These are phyloP conservation scores for Neocrepidodera transversa DNA, from an alignment of 2,888 invertebrate species.

Conservation along the genomic window DNA sequence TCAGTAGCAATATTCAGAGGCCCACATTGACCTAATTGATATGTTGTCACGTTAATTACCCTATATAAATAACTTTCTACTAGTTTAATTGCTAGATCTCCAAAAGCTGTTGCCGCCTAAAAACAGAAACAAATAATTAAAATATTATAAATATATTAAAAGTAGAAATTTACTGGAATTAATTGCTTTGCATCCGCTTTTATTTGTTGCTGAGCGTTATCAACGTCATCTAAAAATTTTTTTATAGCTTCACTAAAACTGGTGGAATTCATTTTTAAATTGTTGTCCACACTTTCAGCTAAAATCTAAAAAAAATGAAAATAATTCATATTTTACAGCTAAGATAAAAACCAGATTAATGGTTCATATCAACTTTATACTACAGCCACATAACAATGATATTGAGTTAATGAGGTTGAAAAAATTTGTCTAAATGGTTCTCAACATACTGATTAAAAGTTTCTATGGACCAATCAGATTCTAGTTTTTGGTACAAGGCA, in stretches of 20 bases:
- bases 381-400: too few relatives aligned
- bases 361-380: too few relatives aligned
- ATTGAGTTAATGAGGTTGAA: too few relatives aligned
- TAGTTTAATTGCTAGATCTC: conserved; percentile 68
- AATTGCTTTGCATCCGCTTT: conserved; percentile 59
- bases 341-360: too few relatives aligned
- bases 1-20: conserved; percentile 83
- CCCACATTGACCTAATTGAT: conserved; percentile 77
- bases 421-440: too few relatives aligned
- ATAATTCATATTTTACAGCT: too few relatives aligned
- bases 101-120: conserved; percentile 73
- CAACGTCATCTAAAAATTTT: conserved; percentile 70
- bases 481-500: too few relatives aligned
- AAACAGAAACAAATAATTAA: conserved; percentile 35
- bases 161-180: conserved; percentile 49
- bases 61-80: conserved; percentile 73
- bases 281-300: conserved; percentile 51
- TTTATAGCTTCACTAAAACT: conserved; percentile 75
- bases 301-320: conserved; percentile 51
- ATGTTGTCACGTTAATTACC: conserved; percentile 67
- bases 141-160: not conserved
- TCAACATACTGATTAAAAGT: too few relatives aligned
- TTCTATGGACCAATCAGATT: too few relatives aligned
- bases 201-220: conserved; percentile 73
- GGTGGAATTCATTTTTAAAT: conserved; percentile 74